Evolutionary conservation across 2,888 invertebrate genomes (phyloP).

Genomic region (Cosmia trapezina): DNA sequence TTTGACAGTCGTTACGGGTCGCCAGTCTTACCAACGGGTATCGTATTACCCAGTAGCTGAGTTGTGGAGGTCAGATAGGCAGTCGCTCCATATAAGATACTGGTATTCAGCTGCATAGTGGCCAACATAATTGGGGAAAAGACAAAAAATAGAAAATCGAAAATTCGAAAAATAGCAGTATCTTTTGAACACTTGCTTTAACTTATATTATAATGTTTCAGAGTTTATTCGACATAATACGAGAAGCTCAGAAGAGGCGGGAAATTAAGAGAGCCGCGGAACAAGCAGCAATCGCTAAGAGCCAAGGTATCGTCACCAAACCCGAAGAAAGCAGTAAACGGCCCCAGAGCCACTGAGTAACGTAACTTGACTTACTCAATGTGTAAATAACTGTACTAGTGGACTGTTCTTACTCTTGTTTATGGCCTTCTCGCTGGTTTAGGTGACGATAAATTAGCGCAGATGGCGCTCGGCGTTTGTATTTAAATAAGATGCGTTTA

Average conservation of each 20-base stretch:
- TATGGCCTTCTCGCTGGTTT: slow-evolving; percentile 73
- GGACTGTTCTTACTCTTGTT: slow-evolving; percentile 48
- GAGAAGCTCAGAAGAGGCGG: slow-evolving; percentile 85
- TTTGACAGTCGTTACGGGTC: too few species aligned
- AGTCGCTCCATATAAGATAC: too few species aligned
- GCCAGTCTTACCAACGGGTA: too few species aligned
- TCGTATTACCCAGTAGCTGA: too few species aligned
- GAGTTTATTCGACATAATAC: slow-evolving; percentile 86
- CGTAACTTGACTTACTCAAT: slow-evolving; percentile 52
- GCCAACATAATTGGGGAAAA: too few species aligned
- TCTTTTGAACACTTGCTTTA: too few species aligned
- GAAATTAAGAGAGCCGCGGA: slow-evolving; percentile 82
- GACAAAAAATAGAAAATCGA: too few species aligned
- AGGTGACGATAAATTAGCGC: slow-evolving; percentile 71
- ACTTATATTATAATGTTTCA: slow-evolving; percentile 67
- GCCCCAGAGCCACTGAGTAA: slow-evolving; percentile 81
- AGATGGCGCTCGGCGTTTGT: slow-evolving; percentile 69
- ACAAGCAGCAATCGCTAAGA: slow-evolving; percentile 73
- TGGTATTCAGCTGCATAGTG: too few species aligned
- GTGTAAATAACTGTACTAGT: slow-evolving; percentile 65
- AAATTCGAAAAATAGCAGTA: background rate
- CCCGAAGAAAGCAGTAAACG: slow-evolving; percentile 74
- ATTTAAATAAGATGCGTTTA: slow-evolving; percentile 54
- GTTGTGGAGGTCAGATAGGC: too few species aligned
- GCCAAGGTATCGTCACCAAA: slow-evolving; percentile 80